phyloP scores from a whole-genome alignment of 2,888 invertebrate species.

The Melanostoma mellinum region DNA sequence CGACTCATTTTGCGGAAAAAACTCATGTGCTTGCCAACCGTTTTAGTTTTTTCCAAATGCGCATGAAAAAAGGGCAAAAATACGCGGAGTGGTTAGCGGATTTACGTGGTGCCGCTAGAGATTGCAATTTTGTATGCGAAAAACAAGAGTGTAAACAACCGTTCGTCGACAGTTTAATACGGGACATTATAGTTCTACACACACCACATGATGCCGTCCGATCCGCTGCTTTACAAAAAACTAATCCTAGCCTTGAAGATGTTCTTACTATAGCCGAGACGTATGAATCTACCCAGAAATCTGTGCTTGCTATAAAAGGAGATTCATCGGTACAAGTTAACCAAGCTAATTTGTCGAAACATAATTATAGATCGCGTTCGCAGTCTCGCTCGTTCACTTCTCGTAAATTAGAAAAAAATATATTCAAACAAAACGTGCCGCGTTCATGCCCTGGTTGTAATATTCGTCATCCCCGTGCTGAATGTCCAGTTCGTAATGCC shows the following conservation, averaged over 20 bases:
- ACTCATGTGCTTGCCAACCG: constrained; percentile 36
- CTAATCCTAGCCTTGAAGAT: constrained; percentile 19
- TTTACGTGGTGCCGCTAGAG: constrained; percentile 24
- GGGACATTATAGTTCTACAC: constrained; percentile 20
- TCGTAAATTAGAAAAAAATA: background rate
- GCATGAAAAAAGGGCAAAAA: constrained; percentile 28
- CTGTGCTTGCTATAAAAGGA: constrained; percentile 3
- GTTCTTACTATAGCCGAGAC: constrained; percentile 14
- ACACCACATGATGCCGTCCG: constrained; percentile 33
- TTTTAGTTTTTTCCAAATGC: constrained; percentile 38
- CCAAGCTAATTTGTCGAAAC: background rate
- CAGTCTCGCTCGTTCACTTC: background rate
- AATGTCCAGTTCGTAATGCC: background rate
- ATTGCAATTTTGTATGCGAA: constrained; percentile 17
- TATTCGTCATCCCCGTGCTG: background rate
- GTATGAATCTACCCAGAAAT: constrained; percentile 28
- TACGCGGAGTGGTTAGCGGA: constrained; percentile 19
- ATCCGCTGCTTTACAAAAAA: constrained; percentile 21
- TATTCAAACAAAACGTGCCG: background rate
- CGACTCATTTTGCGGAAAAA: constrained; percentile 17
- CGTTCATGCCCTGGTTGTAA: background rate
- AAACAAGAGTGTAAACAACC: constrained; percentile 38
- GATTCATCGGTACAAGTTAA: background rate
- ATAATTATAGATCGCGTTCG: background rate
- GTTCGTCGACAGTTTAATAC: constrained; percentile 49